Conservation (phyloP, 2,888 invertebrate species). For the Cecidostiba fungosa region DNA sequence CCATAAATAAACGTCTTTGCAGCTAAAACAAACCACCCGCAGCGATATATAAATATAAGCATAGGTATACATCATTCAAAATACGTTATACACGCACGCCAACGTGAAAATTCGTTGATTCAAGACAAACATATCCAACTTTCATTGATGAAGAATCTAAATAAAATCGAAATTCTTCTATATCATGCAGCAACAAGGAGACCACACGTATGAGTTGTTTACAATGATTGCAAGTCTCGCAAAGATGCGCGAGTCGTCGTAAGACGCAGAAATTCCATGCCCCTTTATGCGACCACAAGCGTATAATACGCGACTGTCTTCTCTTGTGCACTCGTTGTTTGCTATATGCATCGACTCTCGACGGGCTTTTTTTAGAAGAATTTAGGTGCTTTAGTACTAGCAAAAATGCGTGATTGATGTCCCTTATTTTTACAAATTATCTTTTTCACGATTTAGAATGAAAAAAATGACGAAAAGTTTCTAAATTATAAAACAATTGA, state of each 20-base stretch:
- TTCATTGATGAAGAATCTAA: not conserved
- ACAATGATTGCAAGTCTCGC: constrained; percentile 41
- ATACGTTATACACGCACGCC: not conserved
- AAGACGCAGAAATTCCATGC: constrained; percentile 53
- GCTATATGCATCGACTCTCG: not conserved
- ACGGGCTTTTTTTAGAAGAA: not conserved
- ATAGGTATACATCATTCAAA: not conserved
- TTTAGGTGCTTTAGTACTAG: no score
- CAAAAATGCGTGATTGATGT: no score
- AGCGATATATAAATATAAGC: no score
- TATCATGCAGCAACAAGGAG: not conserved
- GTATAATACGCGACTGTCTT: constrained; percentile 5
- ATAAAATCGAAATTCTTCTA: not conserved
- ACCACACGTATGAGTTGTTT: constrained; percentile 4
- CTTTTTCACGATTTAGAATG: no score
- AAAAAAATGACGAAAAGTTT: no score
- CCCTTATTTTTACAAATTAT: no score
- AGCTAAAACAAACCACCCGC: no score
- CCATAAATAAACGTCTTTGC: no score
- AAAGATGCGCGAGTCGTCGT: constrained; percentile 12
- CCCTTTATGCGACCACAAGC: constrained; percentile 3
- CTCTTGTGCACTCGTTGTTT: constrained; percentile 6
- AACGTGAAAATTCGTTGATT: not conserved
- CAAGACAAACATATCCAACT: not conserved
- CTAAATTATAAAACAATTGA: no score